A percentile compares a stretch with the other conserved stretches of the same genome.
Evolutionary conservation across 2,797 vertebrate genomes (phyloP).

Genomic region (Botia almorhae): DNA sequence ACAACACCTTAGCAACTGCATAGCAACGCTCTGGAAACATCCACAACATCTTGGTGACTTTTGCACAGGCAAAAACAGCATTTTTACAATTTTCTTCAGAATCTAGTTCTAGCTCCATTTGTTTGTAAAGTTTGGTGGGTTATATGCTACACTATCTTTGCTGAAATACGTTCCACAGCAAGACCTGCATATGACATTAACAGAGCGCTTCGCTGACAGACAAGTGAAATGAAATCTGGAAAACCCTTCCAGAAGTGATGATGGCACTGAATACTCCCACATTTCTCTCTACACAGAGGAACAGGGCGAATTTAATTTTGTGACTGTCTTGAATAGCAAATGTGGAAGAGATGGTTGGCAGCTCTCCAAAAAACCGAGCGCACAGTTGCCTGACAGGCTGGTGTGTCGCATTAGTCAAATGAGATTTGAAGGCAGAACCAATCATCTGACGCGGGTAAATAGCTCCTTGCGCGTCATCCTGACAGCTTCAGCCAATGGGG

Average conservation of each 20-base stretch:
- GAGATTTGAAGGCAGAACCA: slow-evolving; percentile 62
- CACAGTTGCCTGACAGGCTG: slow-evolving; percentile 54
- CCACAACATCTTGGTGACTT: background rate
- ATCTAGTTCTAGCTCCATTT: background rate
- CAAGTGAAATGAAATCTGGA: slow-evolving; percentile 56
- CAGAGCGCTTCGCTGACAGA: slow-evolving; percentile 53
- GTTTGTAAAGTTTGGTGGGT: background rate
- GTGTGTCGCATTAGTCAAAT: slow-evolving; percentile 63
- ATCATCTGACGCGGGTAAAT: slow-evolving; percentile 55
- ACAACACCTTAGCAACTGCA: background rate
- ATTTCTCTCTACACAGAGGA: slow-evolving; percentile 47
- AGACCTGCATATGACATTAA: slow-evolving; percentile 33
- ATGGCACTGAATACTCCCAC: slow-evolving; percentile 60
- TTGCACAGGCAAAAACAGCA: background rate
- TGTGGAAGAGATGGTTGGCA: slow-evolving; percentile 62
- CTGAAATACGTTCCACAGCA: slow-evolving; percentile 10
- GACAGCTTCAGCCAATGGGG: slow-evolving; percentile 49
- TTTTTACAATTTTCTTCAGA: background rate
- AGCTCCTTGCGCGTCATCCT: slow-evolving; percentile 45
- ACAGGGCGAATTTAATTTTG: slow-evolving; percentile 62
- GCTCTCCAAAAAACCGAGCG: slow-evolving; percentile 55
- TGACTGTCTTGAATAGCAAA: slow-evolving; percentile 66
- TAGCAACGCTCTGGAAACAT: background rate
- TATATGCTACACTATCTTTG: slow-evolving; percentile 7
- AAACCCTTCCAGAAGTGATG: slow-evolving; percentile 57